A percentile compares a stretch with the other conserved stretches of the same genome.
phyloP scores from a whole-genome alignment of 2,797 vertebrate species.

The Gallinago stenura region DNA sequence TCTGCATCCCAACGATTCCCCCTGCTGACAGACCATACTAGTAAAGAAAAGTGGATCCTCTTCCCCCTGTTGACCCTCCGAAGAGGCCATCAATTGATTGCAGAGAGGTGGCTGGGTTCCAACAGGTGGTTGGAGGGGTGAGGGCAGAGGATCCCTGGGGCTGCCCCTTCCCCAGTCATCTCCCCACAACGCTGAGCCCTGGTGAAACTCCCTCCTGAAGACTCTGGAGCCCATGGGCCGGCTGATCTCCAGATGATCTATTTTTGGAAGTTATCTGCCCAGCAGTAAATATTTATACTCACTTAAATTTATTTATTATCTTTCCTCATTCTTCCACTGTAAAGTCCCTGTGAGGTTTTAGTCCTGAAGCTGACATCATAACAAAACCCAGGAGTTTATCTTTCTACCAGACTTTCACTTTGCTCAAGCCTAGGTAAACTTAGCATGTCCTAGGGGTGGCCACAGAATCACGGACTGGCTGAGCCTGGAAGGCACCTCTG shows the following conservation, averaged over 20 bases:
- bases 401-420: not conserved
- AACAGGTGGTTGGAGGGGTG: rapidly evolving
- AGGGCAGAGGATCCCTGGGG: not conserved
- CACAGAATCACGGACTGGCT: no score
- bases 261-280: not conserved
- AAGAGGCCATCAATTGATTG: rapidly evolving
- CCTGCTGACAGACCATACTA: not conserved
- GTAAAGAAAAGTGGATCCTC: not conserved
- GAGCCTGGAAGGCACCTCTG: not conserved
- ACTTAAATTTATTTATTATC: not conserved
- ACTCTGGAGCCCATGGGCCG: not conserved
- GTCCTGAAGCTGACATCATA: not conserved
- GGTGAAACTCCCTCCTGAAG: not conserved
- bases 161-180: not conserved
- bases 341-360: not conserved
- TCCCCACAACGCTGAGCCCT: not conserved
- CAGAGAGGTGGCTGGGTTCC: not conserved
- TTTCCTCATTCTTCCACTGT: not conserved
- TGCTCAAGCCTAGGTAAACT: not conserved
- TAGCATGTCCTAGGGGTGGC: not conserved
- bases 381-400: not conserved
- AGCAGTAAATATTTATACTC: not conserved
- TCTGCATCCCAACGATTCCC: not conserved
- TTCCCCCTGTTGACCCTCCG: not conserved
- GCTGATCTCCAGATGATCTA: not conserved